Evolutionary conservation across 2,797 vertebrate genomes (phyloP).

Genomic region (Buceros bicornis): DNA sequence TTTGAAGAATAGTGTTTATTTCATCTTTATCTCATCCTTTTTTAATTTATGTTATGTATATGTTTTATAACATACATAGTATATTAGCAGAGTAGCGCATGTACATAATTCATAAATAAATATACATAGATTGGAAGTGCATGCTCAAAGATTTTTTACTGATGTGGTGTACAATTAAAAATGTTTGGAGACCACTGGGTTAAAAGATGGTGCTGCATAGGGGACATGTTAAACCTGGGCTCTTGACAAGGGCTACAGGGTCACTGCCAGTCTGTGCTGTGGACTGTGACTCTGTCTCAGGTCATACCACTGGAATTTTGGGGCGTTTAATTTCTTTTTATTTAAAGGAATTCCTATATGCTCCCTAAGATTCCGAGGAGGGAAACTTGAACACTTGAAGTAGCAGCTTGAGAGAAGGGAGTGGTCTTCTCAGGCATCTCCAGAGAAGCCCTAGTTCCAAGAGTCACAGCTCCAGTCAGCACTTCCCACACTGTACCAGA

Average conservation of each 20-base stretch:
- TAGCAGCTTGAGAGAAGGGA: background rate
- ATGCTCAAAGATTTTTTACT: background rate
- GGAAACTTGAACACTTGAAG: background rate
- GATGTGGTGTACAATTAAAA: background rate
- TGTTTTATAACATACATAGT: background rate
- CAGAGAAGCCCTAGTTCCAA: background rate
- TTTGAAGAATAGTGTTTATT: background rate
- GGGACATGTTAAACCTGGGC: background rate
- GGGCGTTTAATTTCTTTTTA: too few species aligned
- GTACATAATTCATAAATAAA: background rate
- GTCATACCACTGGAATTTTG: background rate
- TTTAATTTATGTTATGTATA: background rate
- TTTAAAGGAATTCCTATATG: background rate
- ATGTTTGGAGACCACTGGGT: background rate
- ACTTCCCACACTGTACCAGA: background rate
- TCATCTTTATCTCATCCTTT: background rate
- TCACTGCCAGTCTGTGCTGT: background rate
- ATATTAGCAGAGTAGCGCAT: background rate
- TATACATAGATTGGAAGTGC: background rate
- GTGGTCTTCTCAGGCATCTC: background rate
- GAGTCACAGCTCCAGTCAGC: background rate
- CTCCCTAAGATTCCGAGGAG: background rate
- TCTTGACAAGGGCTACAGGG: background rate
- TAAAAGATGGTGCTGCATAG: background rate
- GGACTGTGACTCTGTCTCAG: background rate